phyloP scores from a whole-genome alignment of 2,113 vertebrate species.

The Corapipo altera region DNA sequence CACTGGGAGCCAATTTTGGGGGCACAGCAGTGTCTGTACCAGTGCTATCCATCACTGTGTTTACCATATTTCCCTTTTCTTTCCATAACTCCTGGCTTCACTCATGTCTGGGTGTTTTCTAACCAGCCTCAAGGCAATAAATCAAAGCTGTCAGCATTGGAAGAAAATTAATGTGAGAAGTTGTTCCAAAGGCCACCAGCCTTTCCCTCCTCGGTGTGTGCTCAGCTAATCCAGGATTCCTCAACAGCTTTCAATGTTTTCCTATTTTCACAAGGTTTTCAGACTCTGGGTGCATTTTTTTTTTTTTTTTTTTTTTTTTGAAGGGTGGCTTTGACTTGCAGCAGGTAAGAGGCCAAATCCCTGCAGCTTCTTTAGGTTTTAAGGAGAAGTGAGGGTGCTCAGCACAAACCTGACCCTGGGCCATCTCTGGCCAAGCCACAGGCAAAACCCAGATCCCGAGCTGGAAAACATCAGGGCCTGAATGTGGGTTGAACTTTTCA shows the following conservation, averaged over 20 bases:
- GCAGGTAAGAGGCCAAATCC: neutral
- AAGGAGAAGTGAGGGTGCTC: neutral
- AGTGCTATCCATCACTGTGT: constrained; percentile 36
- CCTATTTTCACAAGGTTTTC: constrained; percentile 14
- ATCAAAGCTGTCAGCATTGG: constrained; percentile 68
- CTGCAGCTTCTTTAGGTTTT: neutral
- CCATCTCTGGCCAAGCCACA: neutral
- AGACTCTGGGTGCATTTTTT: neutral
- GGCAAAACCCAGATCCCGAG: neutral
- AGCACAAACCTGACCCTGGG: neutral
- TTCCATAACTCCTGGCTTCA: constrained; percentile 63
- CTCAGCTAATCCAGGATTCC: constrained; percentile 44
- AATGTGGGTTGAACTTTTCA: constrained; percentile 7
- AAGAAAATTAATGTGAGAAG: constrained; percentile 72
- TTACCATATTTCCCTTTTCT: constrained; percentile 53
- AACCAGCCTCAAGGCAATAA: constrained; percentile 59
- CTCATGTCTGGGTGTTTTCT: constrained; percentile 68
- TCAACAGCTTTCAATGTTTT: constrained; percentile 30
- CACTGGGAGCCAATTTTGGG: neutral
- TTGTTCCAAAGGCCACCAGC: constrained; percentile 69
- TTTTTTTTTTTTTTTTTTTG: neutral
- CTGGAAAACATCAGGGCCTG: neutral
- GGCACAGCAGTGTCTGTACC: constrained; percentile 11
- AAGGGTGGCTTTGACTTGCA: neutral
- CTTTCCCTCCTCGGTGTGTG: neutral